Percentiles rank a stretch among this genome's conserved stretches.
These are phyloP conservation scores for Smutsia temminckii DNA, from an alignment of 2,797 vertebrate species.

Conservation along the genomic window DNA sequence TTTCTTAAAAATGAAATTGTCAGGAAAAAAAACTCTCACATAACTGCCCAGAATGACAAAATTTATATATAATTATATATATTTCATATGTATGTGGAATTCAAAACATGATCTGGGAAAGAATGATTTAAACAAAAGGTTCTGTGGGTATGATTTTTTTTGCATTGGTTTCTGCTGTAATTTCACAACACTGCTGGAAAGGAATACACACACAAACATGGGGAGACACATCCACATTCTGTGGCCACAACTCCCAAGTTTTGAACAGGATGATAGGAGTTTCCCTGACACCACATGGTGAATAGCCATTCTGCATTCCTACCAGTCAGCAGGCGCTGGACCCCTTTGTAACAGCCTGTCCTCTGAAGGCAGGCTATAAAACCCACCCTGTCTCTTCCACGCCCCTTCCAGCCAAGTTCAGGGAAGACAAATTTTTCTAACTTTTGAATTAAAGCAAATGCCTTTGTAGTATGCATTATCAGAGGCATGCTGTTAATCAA, in stretches of 20 bases:
- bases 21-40: neutral
- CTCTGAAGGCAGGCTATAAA: neutral
- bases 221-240: neutral
- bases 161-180: neutral
- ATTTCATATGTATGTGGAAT: neutral
- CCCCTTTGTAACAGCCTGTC: conserved; percentile 24
- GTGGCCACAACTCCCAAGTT: neutral
- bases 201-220: neutral
- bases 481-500: conserved; percentile 13
- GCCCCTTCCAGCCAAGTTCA: neutral
- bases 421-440: conserved; percentile 18
- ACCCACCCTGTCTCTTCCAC: neutral
- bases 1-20: neutral
- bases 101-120: conserved; percentile 40
- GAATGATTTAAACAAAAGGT: conserved; percentile 52
- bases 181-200: conserved; percentile 27
- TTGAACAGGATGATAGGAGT: neutral
- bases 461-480: neutral
- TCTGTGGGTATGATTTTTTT: neutral
- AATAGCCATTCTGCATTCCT: conserved; percentile 56
- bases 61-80: neutral
- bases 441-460: neutral
- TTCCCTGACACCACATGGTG: neutral
- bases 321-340: conserved; percentile 29
- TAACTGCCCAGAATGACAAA: neutral